phyloP scores from a whole-genome alignment of 2,113 vertebrate genomes.

The Tautogolabrus adspersus region DNA sequence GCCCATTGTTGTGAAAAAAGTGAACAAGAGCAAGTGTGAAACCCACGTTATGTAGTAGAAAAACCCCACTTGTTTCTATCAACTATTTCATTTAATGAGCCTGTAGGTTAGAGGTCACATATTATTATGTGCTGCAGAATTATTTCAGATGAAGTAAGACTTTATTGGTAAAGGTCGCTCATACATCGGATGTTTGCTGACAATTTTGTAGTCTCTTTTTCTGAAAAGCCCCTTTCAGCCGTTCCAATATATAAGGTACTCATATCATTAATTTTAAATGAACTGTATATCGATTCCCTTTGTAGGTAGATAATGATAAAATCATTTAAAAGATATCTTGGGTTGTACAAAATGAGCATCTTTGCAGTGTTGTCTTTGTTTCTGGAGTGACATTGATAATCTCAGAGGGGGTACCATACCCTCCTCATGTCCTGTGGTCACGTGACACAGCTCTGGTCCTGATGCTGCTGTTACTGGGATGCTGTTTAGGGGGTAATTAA shows the following conservation, averaged over 20 bases:
- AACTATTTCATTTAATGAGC: neutral
- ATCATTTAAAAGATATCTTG: neutral
- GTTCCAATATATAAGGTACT: no score
- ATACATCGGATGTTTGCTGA: neutral
- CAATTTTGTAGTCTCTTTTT: no score
- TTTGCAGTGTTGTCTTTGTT: slow-evolving; percentile 5
- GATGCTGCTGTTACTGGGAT: slow-evolving; percentile 56
- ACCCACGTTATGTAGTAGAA: neutral
- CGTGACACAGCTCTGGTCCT: slow-evolving; percentile 61
- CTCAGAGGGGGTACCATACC: neutral
- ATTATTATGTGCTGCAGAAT: neutral
- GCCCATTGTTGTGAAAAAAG: no score
- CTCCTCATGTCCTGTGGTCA: slow-evolving; percentile 41
- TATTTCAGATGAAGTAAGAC: neutral
- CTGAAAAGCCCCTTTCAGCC: no score
- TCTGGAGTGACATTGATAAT: slow-evolving; percentile 25
- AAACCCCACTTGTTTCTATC: neutral
- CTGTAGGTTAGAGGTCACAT: neutral
- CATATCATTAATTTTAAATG: no score
- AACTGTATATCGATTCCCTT: no score
- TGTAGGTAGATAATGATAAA: no score
- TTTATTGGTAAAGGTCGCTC: no score
- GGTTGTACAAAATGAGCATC: neutral
- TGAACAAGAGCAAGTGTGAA: neutral
- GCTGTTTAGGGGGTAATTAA: slow-evolving; percentile 18